Evolutionary conservation across 1,140 invertebrate species (phyloP), one percentile per base, ranked within the genome.

Genomic region (Neotoxoptera formosana): DNA sequence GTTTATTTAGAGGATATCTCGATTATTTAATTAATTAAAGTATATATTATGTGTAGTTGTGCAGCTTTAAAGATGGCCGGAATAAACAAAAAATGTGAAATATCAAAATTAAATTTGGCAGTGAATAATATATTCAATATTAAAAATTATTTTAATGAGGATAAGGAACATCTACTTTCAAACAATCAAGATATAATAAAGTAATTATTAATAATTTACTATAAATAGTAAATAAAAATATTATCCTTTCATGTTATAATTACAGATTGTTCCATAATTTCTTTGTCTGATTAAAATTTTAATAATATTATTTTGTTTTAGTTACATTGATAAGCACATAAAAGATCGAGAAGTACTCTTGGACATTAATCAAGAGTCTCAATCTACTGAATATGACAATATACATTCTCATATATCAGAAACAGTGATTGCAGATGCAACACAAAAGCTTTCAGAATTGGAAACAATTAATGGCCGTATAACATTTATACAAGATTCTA

Each of bases 171-270:
- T 84, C 25, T 92, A 51, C 30, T 34, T 81, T 14, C 45, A 9
- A 56, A 86, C n/a, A 51, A 41, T 4, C 11, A 56, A 51, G 23
- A 84, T 92, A 25, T 92, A 41, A 36, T 9, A 51, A 56, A 51
- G 91, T 92, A 84, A 90, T 30, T 36, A 20, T 60, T 41, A 45
- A 48, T 90, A 53, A 47, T 91, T n/a, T 87, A 76, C 14, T n/a
- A 11, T 60, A 30, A 11, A 34, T 67, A 6, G 4, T 87, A 48
- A 87, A 45, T 56, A 25, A 36, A 89, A 89, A 89, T 88, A 87
- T 14, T 84, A 41, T 14, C 34, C 4, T 1, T 83, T 84, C 23
- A 25, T 45, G 36, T 45, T 83, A 41, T 41, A 83, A 45, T 1
- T 84, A 84, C 2, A 45, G 9, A 41, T 84, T 45, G 83, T 83